Base-by-base conservation (phyloP, 2,797 vertebrate genomes). In the Thamnophis elegans region DNA sequence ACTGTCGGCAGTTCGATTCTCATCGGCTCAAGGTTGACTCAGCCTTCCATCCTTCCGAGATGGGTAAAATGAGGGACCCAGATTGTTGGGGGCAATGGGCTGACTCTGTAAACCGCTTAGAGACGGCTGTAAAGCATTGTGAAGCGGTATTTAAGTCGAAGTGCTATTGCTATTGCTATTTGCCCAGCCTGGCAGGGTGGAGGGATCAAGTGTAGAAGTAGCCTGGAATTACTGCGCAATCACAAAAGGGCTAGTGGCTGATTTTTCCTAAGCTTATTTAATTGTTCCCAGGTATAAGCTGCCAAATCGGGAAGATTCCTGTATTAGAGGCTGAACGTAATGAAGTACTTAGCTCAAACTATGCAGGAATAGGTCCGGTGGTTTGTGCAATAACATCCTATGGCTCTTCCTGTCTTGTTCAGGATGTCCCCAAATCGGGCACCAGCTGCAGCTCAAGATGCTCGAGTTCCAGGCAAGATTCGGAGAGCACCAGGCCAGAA, bases 361-460 rank as follows among this genome's bases (percentile, higher is more conserved):
- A 13, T 16, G 13, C 28, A 14, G n/a, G 13, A 16, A 14, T 68
- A 5, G 13, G 2, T 32, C 28, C 13, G 13, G 62, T 14, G 2
- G 62, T n/a, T 32, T 0, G 5, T 7, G 28, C 62, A 36, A 3
- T 68, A 28, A 22, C 54, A 9, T 54, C 59, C 53, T 18, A 22
- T 42, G 16, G 6, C 42, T 51, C 47, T 78, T 93, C 89, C 8
- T 93, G 93, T 93, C 2, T 96, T 97, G 95, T 97, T 98, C 95
- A 99, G 99, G 99, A 99, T 85, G 97, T 97, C 28, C 98, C 98
- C 47, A 99, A 99, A 96, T 99, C 99, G 0, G 98, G 99, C 93
- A 99, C 99, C 93, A 99, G 99, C 97, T 99, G 99, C 96, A 99
- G 99, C 95, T 99, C 99, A 89, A 98, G 99, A 89, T 99, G 99